A percentile compares a stretch with the other conserved stretches of the same genome.
Conservation (phyloP, 2,113 vertebrate species). For the Hassar affinis region DNA sequence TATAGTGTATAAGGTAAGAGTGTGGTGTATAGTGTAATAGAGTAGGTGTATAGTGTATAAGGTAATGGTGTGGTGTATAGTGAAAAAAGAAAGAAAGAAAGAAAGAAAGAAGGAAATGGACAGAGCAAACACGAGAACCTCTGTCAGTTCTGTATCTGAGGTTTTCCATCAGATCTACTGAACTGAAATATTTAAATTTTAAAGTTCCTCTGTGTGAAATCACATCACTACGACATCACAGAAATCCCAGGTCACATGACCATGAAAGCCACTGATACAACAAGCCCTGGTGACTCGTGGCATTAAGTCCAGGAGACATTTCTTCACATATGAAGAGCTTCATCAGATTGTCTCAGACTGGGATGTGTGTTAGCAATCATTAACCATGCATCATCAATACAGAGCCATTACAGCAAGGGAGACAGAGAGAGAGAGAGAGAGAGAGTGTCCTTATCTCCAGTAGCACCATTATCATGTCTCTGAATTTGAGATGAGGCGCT, state of each 20-base stretch:
- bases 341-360: background rate
- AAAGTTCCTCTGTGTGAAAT: background rate
- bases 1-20: no score
- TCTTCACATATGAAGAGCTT: background rate
- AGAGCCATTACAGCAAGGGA: background rate
- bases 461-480: conserved; percentile 21
- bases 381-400: conserved; percentile 6
- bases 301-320: background rate
- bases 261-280: background rate
- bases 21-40: no score
- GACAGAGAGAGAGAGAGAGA: no score
- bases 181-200: background rate
- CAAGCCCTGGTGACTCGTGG: background rate
- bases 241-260: background rate
- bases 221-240: background rate
- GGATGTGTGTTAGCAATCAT: conserved; percentile 6
- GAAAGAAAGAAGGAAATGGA: background rate
- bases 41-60: no score
- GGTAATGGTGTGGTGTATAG: no score
- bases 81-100: background rate
- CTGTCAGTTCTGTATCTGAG: background rate
- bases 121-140: no score
- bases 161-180: background rate
- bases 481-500: conserved; percentile 29
- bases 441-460: conserved; percentile 16